Conservation (phyloP, 2,113 vertebrate genomes). For the Tinamus guttatus region DNA sequence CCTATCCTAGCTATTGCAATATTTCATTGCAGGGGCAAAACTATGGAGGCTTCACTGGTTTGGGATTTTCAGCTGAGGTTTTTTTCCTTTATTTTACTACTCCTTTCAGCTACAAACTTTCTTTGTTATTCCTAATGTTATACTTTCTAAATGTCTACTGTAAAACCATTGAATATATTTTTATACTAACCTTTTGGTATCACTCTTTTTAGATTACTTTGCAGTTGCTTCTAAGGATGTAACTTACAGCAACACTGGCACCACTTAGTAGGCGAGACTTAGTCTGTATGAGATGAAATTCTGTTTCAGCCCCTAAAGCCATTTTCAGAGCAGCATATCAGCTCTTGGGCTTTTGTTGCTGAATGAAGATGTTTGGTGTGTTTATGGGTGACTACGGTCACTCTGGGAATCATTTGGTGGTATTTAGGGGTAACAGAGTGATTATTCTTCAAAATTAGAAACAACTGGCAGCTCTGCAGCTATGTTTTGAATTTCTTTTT, state of each 20-base stretch:
- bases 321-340: slow-evolving; percentile 1
- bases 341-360: neutral
- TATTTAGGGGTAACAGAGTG: slow-evolving; percentile 56
- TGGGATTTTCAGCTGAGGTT: neutral
- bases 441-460: slow-evolving; percentile 67
- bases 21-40: neutral
- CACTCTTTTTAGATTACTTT: neutral
- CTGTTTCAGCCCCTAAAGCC: slow-evolving; percentile 7
- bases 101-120: neutral
- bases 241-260: slow-evolving; percentile 8
- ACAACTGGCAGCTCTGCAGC: slow-evolving; percentile 68
- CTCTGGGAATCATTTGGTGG: slow-evolving; percentile 53
- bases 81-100: neutral
- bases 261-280: neutral
- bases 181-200: neutral
- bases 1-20: neutral
- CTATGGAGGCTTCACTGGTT: neutral
- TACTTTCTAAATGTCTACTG: neutral
- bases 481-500: slow-evolving; percentile 60
- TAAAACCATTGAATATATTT: neutral
- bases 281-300: slow-evolving; percentile 1
- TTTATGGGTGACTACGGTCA: slow-evolving; percentile 43
- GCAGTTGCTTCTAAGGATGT: neutral
- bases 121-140: neutral
- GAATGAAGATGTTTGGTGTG: neutral